Evolutionary conservation across 1,140 invertebrate genomes (phyloP).

Genomic region (Dufourea novaeangliae): DNA sequence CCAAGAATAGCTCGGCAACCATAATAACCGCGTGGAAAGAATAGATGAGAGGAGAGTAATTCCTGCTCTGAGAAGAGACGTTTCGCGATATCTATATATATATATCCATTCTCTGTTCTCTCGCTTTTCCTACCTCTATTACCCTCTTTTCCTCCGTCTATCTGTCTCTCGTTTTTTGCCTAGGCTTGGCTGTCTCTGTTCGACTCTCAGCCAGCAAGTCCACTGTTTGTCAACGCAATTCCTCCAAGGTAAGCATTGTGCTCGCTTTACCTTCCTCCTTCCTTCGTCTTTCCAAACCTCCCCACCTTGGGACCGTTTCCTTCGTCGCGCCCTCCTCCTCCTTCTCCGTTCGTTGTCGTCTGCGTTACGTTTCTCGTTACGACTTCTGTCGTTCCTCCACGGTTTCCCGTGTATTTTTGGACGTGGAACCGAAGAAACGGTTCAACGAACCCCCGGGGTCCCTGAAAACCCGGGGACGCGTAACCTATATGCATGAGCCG

Average conservation of each 20-base stretch:
- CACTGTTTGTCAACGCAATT: conserved; percentile 60
- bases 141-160: not conserved
- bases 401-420: conserved; percentile 63
- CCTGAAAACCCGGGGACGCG: conserved; percentile 44
- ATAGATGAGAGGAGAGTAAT: conserved; percentile 58
- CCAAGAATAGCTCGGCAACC: conserved; percentile 52
- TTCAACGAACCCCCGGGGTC: conserved; percentile 63
- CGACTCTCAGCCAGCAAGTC: conserved; percentile 40
- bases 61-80: conserved; percentile 46
- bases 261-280: conserved; percentile 4
- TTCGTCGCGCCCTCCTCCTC: not conserved
- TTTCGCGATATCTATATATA: conserved; percentile 52
- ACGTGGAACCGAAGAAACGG: conserved; percentile 49
- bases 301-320: not conserved
- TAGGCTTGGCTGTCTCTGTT: not conserved
- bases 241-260: conserved; percentile 45
- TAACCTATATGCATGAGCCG: conserved; percentile 31
- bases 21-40: conserved; percentile 62
- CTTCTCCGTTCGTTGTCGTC: conserved; percentile 19
- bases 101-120: conserved; percentile 49
- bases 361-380: conserved; percentile 59
- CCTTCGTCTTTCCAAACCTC: not conserved
- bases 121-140: not conserved
- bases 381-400: conserved; percentile 40
- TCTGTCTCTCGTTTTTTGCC: not conserved